Conservation (phyloP, 2,797 vertebrate genomes). For the Xenentodon cancila region DNA sequence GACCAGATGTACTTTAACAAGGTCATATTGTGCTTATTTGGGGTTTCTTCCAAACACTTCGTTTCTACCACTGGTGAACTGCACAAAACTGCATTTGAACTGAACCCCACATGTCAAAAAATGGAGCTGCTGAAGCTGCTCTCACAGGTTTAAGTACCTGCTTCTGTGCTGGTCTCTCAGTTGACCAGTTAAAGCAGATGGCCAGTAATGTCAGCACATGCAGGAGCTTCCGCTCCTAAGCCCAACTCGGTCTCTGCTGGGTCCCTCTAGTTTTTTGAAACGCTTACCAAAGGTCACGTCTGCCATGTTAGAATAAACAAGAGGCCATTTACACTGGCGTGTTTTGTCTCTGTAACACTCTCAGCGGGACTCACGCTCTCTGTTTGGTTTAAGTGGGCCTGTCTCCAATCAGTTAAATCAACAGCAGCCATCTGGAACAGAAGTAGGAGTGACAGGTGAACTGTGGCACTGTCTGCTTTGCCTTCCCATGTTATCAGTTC, state of each 20-base stretch:
- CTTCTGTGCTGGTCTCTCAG: slow-evolving; percentile 47
- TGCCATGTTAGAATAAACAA: slow-evolving; percentile 79
- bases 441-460: slow-evolving; percentile 71
- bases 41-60: not conserved
- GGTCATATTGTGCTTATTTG: not conserved
- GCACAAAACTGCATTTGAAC: slow-evolving; percentile 8
- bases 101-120: slow-evolving; percentile 19
- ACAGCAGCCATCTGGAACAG: slow-evolving; percentile 67
- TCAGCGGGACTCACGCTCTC: slow-evolving; percentile 66
- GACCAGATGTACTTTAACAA: not conserved
- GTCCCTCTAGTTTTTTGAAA: slow-evolving; percentile 73
- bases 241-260: slow-evolving; percentile 61
- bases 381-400: slow-evolving; percentile 77
- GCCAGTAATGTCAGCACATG: slow-evolving; percentile 77
- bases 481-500: slow-evolving; percentile 63
- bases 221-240: slow-evolving; percentile 75
- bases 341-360: slow-evolving; percentile 77
- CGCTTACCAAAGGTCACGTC: slow-evolving; percentile 80
- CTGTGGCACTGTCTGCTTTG: slow-evolving; percentile 55
- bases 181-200: slow-evolving; percentile 78
- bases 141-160: slow-evolving; percentile 50
- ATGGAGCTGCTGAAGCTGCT: slow-evolving; percentile 26
- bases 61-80: not conserved
- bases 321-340: slow-evolving; percentile 67
- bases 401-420: slow-evolving; percentile 79